Evolutionary conservation across 2,113 vertebrate species (phyloP).

Genomic region (Ellobius talpinus): DNA sequence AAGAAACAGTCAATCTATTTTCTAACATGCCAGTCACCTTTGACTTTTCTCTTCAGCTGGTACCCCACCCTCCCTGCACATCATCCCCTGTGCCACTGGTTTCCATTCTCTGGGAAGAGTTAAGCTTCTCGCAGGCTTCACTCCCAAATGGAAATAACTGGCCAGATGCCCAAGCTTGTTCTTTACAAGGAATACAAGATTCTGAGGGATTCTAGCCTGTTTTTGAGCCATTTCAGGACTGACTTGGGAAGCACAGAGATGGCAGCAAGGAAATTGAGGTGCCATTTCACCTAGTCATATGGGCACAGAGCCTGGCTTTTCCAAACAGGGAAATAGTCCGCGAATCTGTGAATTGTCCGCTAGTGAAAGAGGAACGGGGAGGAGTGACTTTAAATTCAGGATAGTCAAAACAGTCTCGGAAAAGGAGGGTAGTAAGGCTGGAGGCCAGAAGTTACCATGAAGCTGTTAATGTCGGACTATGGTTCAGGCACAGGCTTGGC

Average conservation of each 20-base stretch:
- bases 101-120: slow-evolving; percentile 46
- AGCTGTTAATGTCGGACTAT: neutral
- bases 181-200: slow-evolving; percentile 65
- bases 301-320: slow-evolving; percentile 54
- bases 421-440: neutral
- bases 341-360: neutral
- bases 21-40: neutral
- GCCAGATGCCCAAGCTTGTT: slow-evolving; percentile 36
- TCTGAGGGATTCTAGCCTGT: neutral
- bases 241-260: slow-evolving; percentile 15
- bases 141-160: slow-evolving; percentile 51
- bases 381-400: neutral
- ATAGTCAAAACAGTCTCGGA: neutral
- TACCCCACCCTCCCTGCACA: neutral
- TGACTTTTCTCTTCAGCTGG: neutral
- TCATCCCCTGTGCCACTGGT: neutral
- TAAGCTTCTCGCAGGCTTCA: slow-evolving; percentile 40
- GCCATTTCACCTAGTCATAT: slow-evolving; percentile 38
- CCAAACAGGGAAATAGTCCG: slow-evolving; percentile 23
- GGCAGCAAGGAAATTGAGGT: slow-evolving; percentile 23
- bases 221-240: slow-evolving; percentile 34
- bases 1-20: neutral
- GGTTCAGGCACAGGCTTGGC: neutral
- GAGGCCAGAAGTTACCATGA: neutral
- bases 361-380: neutral